Percentiles rank a stretch among this genome's conserved stretches.
Conservation (phyloP, 2,113 vertebrate genomes). For the Gymnogyps californianus region DNA sequence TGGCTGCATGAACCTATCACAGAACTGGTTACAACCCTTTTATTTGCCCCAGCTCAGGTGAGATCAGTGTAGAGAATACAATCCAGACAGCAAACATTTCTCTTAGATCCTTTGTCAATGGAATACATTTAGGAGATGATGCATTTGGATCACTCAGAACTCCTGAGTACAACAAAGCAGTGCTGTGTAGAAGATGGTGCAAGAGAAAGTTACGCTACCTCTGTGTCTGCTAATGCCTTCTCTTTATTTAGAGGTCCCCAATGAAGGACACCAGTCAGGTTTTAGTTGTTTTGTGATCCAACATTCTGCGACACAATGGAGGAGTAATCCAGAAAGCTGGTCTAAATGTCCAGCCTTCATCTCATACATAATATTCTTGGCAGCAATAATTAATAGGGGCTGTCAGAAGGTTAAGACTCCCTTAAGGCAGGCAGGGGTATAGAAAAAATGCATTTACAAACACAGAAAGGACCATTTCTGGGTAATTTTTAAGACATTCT, state of each 20-base stretch:
- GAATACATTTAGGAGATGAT: background rate
- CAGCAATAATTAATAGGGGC: background rate
- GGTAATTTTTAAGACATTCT: background rate
- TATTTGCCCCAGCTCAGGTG: background rate
- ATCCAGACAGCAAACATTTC: background rate
- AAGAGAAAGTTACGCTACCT: background rate
- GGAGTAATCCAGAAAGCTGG: background rate
- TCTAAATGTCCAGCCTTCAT: background rate
- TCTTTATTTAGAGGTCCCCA: background rate
- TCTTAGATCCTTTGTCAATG: background rate
- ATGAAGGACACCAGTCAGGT: background rate
- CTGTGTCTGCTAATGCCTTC: background rate
- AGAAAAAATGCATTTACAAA: background rate
- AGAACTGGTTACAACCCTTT: background rate
- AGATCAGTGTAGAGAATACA: background rate
- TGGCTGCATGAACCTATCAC: background rate
- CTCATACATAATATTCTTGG: background rate
- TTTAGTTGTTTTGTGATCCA: background rate
- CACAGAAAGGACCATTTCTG: background rate
- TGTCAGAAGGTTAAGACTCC: background rate
- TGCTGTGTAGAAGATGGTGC: background rate
- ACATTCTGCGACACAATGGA: background rate
- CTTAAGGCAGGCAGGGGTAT: background rate
- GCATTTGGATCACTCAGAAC: background rate
- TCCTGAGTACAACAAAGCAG: background rate